Percentiles rank a stretch among this genome's conserved stretches.
Conservation (phyloP, 2,113 vertebrate genomes). For the Centropus bengalensis region DNA sequence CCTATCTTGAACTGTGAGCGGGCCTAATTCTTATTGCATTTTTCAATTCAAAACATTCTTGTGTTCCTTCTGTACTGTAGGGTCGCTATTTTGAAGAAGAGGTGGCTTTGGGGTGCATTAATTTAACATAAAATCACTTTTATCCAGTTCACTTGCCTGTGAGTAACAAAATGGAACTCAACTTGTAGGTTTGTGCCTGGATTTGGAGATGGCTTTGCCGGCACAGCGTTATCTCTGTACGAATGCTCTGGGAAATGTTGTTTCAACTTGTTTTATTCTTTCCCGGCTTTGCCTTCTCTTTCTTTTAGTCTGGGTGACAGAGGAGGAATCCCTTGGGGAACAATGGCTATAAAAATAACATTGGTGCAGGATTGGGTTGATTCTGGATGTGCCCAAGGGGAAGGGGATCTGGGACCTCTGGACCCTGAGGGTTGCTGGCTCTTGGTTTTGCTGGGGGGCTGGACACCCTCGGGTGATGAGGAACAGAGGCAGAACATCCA, state of each 20-base stretch:
- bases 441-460: not conserved
- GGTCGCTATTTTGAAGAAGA: not conserved
- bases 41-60: not conserved
- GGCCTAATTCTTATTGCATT: not conserved
- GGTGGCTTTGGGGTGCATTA: not conserved
- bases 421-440: not conserved
- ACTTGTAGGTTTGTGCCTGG: not conserved
- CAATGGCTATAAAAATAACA: not conserved
- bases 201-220: not conserved
- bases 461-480: not conserved
- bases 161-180: not conserved
- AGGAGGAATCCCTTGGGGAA: not conserved
- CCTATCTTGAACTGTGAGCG: not conserved
- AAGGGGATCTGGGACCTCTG: not conserved
- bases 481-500: not conserved
- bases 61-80: not conserved
- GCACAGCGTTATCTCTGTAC: not conserved
- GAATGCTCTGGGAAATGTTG: not conserved
- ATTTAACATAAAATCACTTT: not conserved
- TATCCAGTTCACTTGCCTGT: not conserved
- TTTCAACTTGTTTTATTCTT: constrained; percentile 24
- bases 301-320: not conserved
- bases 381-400: not conserved
- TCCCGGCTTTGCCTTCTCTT: not conserved
- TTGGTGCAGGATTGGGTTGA: not conserved